A percentile compares a stretch with the other conserved stretches of the same genome.
phyloP scores from a whole-genome alignment of 2,113 vertebrate genomes.

The Clupea harengus region DNA sequence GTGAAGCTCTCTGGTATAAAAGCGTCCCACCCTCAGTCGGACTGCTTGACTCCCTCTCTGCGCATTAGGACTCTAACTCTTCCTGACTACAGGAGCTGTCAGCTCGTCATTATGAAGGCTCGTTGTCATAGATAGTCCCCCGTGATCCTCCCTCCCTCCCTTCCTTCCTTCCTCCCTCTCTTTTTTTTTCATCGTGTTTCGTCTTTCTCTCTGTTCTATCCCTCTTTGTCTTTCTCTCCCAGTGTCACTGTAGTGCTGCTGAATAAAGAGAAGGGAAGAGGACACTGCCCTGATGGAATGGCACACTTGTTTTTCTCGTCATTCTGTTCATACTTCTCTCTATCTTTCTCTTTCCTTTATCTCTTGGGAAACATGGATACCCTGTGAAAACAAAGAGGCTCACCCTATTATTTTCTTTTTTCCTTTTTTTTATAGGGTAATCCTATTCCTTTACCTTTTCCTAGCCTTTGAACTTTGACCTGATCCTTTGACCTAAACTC shows the following conservation, averaged over 20 bases:
- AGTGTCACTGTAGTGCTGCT: neutral
- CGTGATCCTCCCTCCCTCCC: neutral
- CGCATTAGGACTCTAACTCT: neutral
- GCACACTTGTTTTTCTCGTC: conserved; percentile 3
- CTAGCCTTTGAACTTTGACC: conserved; percentile 7
- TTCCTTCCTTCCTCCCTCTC: neutral
- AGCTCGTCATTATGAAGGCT: conserved; percentile 2
- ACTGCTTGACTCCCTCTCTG: neutral
- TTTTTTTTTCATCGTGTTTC: neutral
- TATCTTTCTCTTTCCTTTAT: neutral
- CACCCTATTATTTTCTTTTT: neutral
- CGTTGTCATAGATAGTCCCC: neutral
- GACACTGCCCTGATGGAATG: neutral
- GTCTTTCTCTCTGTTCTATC: neutral
- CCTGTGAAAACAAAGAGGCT: conserved; percentile 1
- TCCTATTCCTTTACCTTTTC: conserved; percentile 6
- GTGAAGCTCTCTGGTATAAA: neutral
- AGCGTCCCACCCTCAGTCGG: neutral
- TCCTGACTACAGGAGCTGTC: conserved; percentile 19
- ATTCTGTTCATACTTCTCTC: neutral
- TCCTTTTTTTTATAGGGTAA: neutral
- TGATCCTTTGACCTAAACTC: neutral
- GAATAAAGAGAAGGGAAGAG: neutral
- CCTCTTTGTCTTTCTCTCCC: conserved; percentile 8
- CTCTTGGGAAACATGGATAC: neutral